phyloP scores from a whole-genome alignment of 2,113 vertebrate genomes.

The Nothobranchius furzeri region DNA sequence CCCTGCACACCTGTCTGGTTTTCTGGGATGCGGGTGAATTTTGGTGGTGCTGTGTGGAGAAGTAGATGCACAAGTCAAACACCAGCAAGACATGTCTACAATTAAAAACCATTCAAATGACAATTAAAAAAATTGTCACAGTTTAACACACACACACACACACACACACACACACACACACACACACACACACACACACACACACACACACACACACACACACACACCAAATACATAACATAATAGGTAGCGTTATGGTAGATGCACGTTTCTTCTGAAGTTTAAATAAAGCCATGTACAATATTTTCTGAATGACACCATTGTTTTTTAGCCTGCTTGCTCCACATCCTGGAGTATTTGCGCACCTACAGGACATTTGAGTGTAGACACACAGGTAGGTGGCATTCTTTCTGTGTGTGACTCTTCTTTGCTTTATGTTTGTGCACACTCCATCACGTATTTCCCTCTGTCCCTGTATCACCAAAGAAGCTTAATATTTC shows the following conservation, averaged over 20 bases:
- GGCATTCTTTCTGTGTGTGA: slow-evolving; percentile 26
- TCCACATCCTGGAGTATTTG: background rate
- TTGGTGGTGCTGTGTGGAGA: slow-evolving; percentile 86
- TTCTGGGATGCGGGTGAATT: slow-evolving; percentile 92
- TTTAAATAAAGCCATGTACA: slow-evolving; percentile 7
- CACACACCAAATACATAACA: no score
- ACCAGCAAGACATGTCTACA: background rate
- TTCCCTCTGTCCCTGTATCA: slow-evolving; percentile 57
- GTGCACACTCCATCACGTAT: slow-evolving; percentile 41
- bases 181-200: no score
- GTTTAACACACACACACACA: background rate
- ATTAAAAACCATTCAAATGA: background rate
- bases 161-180: no score
- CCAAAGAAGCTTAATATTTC: slow-evolving; percentile 79
- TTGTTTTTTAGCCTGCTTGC: background rate
- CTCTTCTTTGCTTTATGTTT: slow-evolving; percentile 19
- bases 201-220: no score
- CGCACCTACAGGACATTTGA: slow-evolving; percentile 9
- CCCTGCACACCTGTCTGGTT: slow-evolving; percentile 97
- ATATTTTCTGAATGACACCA: background rate
- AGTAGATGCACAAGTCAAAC: slow-evolving; percentile 23
- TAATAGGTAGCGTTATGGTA: no score
- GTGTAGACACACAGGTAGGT: slow-evolving; percentile 6
- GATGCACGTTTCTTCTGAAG: background rate
- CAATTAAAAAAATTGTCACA: background rate